These are phyloP conservation scores for Gymnoscelis rufifasciata DNA, from an alignment of 2,888 invertebrate species.

Conservation along the genomic window DNA sequence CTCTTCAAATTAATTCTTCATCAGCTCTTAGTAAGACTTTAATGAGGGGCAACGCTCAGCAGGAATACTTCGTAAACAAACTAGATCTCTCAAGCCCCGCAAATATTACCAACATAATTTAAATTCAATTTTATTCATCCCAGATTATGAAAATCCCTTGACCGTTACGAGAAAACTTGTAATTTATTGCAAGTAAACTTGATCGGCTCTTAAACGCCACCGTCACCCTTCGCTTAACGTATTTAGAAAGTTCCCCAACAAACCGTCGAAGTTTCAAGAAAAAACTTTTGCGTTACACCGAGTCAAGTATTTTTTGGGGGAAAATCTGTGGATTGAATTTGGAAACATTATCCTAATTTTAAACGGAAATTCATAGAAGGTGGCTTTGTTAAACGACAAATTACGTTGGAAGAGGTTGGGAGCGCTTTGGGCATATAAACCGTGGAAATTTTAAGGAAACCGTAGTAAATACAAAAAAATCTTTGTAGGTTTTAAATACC, in stretches of 20 bases:
- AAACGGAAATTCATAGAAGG: neutral
- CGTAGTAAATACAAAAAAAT: no score
- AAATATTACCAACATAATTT: conserved; percentile 3
- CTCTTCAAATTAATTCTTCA: no score
- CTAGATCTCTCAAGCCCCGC: neutral
- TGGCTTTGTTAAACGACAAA: no score
- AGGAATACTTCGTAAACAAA: no score
- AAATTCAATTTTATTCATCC: conserved; percentile 36
- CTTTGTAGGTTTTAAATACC: no score
- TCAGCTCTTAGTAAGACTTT: no score
- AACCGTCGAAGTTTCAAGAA: conserved; percentile 27
- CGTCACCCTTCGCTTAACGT: conserved; percentile 45
- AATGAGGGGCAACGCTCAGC: no score
- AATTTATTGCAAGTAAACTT: conserved; percentile 46
- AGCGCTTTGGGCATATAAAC: no score
- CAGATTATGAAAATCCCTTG: conserved; percentile 44
- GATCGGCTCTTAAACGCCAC: conserved; percentile 31
- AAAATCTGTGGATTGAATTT: conserved; percentile 2
- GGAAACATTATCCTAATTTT: neutral
- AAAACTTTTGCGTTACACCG: conserved; percentile 27
- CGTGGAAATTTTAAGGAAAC: no score
- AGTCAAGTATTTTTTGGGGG: conserved; percentile 22
- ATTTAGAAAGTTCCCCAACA: conserved; percentile 33
- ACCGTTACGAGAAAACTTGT: conserved; percentile 43
- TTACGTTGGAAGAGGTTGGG: no score